These are phyloP conservation scores for Diachasma alloeum DNA, from an alignment of 1,140 invertebrate genomes.

Conservation along the genomic window DNA sequence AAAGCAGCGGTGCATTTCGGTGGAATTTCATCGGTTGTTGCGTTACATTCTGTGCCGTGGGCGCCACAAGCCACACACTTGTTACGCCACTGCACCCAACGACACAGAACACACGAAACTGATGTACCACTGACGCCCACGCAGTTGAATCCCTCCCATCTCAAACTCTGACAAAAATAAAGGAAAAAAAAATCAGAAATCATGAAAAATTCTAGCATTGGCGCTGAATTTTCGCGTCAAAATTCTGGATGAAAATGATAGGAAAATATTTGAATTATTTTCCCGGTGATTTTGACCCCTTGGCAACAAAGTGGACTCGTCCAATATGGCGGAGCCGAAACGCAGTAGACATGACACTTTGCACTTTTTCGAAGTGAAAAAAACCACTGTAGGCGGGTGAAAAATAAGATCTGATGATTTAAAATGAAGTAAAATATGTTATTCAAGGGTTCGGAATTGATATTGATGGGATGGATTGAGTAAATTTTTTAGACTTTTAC, in stretches of 20 bases:
- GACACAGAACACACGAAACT: background rate
- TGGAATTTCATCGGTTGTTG: background rate
- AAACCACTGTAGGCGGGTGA: background rate
- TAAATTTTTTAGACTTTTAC: background rate
- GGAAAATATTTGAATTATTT: background rate
- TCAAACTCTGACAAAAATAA: background rate
- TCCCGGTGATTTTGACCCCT: slow-evolving; percentile 26
- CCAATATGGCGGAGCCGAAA: slow-evolving; percentile 55
- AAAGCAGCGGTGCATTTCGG: background rate
- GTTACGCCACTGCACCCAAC: slow-evolving; percentile 7
- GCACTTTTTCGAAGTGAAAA: background rate
- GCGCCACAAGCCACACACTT: background rate
- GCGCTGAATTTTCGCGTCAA: no score
- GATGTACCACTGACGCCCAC: slow-evolving; percentile 18
- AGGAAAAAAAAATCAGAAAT: background rate
- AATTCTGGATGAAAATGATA: background rate
- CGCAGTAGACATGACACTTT: slow-evolving; percentile 27
- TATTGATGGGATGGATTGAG: background rate
- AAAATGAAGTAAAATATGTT: background rate
- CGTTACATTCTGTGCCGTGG: background rate
- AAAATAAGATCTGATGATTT: background rate
- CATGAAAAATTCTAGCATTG: no score
- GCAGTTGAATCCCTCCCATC: background rate
- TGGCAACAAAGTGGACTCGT: slow-evolving; percentile 57
- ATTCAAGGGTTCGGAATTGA: background rate